phyloP scores from a whole-genome alignment of 2,888 invertebrate species.

The Oscheius onirici region DNA sequence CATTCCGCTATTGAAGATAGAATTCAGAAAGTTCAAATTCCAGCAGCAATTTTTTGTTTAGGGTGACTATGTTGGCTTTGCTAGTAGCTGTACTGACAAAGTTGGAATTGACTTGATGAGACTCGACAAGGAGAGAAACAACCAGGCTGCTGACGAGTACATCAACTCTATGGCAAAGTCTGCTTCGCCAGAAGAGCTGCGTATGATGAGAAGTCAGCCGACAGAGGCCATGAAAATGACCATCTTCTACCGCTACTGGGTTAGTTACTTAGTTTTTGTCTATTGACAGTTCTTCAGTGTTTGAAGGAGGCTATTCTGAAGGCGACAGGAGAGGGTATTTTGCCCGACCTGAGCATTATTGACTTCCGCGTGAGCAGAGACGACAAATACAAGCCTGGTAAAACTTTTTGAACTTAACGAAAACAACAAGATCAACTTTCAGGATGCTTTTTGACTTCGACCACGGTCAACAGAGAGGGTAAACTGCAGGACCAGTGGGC shows the following conservation, averaged over 20 bases:
- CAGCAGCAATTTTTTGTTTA: slow-evolving; percentile 35
- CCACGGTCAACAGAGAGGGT: slow-evolving; percentile 63
- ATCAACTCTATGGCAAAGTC: slow-evolving; percentile 70
- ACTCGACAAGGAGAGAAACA: slow-evolving; percentile 66
- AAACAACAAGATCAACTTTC: slow-evolving; percentile 3
- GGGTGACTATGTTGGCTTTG: slow-evolving; percentile 71
- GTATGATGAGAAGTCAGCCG: slow-evolving; percentile 65
- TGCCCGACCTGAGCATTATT: slow-evolving; percentile 64
- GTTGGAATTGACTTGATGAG: slow-evolving; percentile 71
- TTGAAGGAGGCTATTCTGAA: slow-evolving; percentile 71
- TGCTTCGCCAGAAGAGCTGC: slow-evolving; percentile 66
- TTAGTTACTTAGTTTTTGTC: slow-evolving; percentile 16
- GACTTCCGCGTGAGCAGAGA: slow-evolving; percentile 66
- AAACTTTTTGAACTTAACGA: slow-evolving; percentile 9
- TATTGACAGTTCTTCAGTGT: slow-evolving; percentile 55
- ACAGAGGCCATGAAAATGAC: slow-evolving; percentile 71
- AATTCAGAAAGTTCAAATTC: too few species aligned
- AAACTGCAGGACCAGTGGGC: slow-evolving; percentile 64
- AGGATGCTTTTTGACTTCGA: slow-evolving; percentile 67
- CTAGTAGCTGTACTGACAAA: slow-evolving; percentile 63
- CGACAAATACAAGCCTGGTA: slow-evolving; percentile 67
- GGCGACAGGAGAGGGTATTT: slow-evolving; percentile 71
- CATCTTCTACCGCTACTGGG: slow-evolving; percentile 71
- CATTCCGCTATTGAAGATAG: too few species aligned
- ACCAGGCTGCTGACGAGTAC: slow-evolving; percentile 70